Evolutionary conservation across 2,888 invertebrate species (phyloP).

Genomic region (Gibbula magus): DNA sequence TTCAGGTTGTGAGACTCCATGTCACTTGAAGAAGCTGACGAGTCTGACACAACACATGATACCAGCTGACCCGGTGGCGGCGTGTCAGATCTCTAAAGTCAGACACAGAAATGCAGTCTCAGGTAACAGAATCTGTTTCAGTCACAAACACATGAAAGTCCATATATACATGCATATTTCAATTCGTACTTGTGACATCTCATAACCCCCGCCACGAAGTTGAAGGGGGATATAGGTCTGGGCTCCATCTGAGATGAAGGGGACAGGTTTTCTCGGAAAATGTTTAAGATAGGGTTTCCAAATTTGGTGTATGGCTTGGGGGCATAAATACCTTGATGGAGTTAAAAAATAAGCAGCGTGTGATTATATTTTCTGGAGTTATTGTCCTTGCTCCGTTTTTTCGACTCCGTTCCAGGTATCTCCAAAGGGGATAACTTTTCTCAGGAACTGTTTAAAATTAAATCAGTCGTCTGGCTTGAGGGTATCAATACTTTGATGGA

Average conservation of each 20-base stretch:
- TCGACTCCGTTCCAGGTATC: too few species aligned
- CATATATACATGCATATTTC: not conserved
- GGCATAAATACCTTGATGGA: too few species aligned
- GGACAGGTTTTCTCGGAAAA: too few species aligned
- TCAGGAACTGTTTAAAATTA: too few species aligned
- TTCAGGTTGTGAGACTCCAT: not conserved
- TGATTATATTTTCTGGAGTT: too few species aligned
- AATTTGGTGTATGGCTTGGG: not conserved
- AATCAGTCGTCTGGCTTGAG: too few species aligned
- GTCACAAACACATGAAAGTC: not conserved
- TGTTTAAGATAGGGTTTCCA: not conserved
- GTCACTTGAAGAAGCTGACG: not conserved
- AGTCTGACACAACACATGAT: not conserved
- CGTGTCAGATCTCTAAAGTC: not conserved
- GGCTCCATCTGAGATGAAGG: not conserved
- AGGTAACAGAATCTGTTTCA: not conserved
- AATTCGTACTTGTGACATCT: not conserved
- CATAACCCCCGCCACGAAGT: not conserved
- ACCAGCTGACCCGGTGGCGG: not conserved
- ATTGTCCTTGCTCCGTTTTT: too few species aligned
- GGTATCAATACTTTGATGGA: too few species aligned
- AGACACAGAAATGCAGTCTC: not conserved
- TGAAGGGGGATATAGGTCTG: not conserved
- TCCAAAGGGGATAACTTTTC: too few species aligned
- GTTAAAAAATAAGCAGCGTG: too few species aligned